phyloP scores from a whole-genome alignment of 2,797 vertebrate genomes.

The Danio jaintianensis region DNA sequence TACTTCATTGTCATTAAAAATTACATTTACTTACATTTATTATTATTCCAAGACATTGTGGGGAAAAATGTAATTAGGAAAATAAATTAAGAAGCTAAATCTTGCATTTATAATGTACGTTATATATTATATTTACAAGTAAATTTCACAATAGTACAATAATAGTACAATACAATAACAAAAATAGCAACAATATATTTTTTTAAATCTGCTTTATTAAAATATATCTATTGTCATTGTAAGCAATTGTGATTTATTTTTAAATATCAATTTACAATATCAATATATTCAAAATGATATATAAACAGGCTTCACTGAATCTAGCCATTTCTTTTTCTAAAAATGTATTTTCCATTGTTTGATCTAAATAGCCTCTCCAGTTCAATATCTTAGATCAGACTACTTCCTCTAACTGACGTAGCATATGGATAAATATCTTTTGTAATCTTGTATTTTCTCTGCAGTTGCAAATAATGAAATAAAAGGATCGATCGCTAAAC shows the following conservation, averaged over 20 bases:
- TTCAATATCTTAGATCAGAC: not conserved
- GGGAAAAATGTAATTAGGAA: not conserved
- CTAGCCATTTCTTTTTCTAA: not conserved
- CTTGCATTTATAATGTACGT: too few species aligned
- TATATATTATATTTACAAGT: too few species aligned
- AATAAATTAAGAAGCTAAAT: not conserved
- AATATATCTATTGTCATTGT: not conserved
- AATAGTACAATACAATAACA: too few species aligned
- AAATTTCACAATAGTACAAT: too few species aligned
- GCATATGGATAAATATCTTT: not conserved
- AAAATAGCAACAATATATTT: too few species aligned
- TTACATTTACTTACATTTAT: not conserved
- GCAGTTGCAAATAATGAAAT: constrained; percentile 14
- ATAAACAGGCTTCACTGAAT: not conserved
- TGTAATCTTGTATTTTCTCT: constrained; percentile 14
- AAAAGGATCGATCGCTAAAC: constrained; percentile 31
- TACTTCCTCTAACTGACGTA: not conserved
- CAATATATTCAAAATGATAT: not conserved
- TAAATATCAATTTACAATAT: not conserved
- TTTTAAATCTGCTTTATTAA: not conserved
- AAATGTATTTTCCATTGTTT: not conserved
- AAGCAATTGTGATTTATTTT: not conserved
- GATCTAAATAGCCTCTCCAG: not conserved
- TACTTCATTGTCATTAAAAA: too few species aligned
- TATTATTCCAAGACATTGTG: not conserved